Conservation (phyloP, 1,140 invertebrate genomes). For the Heterodera carotae region DNA sequence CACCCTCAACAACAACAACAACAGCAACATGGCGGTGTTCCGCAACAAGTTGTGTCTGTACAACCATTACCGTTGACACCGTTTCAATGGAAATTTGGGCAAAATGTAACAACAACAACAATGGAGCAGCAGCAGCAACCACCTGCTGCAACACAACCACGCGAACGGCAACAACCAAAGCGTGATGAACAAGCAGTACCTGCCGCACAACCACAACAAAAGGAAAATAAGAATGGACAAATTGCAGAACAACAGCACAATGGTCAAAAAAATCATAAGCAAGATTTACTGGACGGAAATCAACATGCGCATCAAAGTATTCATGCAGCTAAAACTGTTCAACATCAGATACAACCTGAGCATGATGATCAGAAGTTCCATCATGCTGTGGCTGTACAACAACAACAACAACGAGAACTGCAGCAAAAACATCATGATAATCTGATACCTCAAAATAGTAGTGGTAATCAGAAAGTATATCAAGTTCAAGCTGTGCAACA, state of each 20-base stretch:
- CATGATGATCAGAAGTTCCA: background rate
- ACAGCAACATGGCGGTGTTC: background rate
- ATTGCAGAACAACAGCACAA: background rate
- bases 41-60: slow-evolving; percentile 8
- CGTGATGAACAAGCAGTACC: background rate
- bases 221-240: too few species aligned
- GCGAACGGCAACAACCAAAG: background rate
- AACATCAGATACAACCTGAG: background rate
- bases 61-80: background rate
- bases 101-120: background rate
- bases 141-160: background rate
- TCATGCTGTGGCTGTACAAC: background rate
- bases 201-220: background rate
- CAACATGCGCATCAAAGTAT: background rate
- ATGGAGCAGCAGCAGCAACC: background rate
- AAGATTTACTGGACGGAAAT: background rate
- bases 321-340: background rate
- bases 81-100: slow-evolving; percentile 4
- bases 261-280: background rate
- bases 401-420: background rate
- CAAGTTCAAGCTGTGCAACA: background rate
- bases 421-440: too few species aligned
- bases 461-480: background rate
- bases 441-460: background rate
- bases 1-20: background rate